These are phyloP conservation scores for Microcebus griseorufus DNA, from an alignment of 2,113 vertebrate species.

Conservation along the genomic window DNA sequence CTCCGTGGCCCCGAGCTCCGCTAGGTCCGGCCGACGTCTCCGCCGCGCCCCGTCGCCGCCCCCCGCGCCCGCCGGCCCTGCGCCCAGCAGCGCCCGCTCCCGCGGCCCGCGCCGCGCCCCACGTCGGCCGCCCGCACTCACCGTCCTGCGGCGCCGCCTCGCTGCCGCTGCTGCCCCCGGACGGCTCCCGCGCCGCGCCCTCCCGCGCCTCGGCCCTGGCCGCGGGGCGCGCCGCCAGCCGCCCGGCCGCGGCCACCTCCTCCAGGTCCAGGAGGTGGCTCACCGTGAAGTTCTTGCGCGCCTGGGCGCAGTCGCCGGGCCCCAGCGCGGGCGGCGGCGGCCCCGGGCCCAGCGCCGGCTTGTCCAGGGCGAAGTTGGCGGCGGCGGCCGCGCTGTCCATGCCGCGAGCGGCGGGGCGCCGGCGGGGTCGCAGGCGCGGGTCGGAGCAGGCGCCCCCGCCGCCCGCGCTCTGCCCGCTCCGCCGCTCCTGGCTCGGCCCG, in stretches of 20 bases:
- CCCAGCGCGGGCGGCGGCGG: constrained; percentile 79
- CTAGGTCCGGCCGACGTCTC: neutral
- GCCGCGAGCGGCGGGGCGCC: constrained; percentile 48
- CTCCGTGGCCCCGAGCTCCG: no score
- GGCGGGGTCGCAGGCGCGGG: constrained; percentile 66
- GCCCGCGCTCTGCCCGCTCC: constrained; percentile 35
- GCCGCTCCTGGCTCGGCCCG: neutral
- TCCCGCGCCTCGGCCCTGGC: constrained; percentile 77
- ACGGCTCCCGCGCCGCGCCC: constrained; percentile 82
- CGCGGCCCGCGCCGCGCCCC: neutral
- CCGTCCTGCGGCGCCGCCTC: constrained; percentile 87
- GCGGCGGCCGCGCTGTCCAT: constrained; percentile 84
- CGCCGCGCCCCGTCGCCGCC: no score
- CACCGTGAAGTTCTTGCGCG: constrained; percentile 89
- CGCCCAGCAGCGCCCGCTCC: neutral
- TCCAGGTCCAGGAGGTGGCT: constrained; percentile 90
- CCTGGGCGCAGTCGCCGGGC: constrained; percentile 84
- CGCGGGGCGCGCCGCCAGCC: constrained; percentile 79
- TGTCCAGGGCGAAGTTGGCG: constrained; percentile 85
- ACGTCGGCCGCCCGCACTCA: constrained; percentile 76
- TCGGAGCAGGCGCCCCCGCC: constrained; percentile 64
- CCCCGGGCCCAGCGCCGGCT: constrained; percentile 78
- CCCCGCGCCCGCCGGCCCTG: neutral
- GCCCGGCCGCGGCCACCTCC: constrained; percentile 85
- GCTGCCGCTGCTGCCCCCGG: constrained; percentile 89